Conservation (phyloP, 2,888 invertebrate species). For the Halictus quadricinctus region DNA sequence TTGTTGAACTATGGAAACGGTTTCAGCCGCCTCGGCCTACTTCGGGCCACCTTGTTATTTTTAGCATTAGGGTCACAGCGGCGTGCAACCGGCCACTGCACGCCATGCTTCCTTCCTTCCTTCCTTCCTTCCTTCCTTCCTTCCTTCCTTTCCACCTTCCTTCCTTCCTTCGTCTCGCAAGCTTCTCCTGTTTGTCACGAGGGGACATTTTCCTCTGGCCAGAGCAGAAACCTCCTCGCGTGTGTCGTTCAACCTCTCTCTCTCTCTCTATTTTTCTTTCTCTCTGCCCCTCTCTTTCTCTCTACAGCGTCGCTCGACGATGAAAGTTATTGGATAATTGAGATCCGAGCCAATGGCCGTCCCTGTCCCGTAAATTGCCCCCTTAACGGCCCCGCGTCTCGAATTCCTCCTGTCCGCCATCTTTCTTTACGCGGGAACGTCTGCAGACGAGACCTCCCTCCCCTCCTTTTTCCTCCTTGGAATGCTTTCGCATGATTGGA, state of each 20-base stretch:
- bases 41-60: conserved; percentile 75
- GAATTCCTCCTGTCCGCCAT: conserved; percentile 15
- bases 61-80: conserved; percentile 79
- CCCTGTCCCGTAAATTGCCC: conserved; percentile 37
- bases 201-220: neutral
- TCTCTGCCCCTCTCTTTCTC: neutral
- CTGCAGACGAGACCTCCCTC: neutral
- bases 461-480: neutral
- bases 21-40: conserved; percentile 76
- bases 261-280: neutral
- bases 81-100: conserved; percentile 60
- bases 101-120: conserved; percentile 63
- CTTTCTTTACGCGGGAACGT: neutral
- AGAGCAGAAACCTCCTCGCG: neutral
- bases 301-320: neutral
- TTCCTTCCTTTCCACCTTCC: neutral
- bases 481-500: neutral
- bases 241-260: conserved; percentile 43
- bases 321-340: conserved; percentile 55
- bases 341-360: conserved; percentile 16
- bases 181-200: neutral
- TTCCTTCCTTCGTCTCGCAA: neutral
- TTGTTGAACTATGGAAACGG: conserved; percentile 77
- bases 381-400: conserved; percentile 10
- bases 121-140: conserved; percentile 51